Evolutionary conservation across 2,797 vertebrate genomes (phyloP), one percentile per base, ranked within the genome.

Genomic region (Propithecus deckenii): DNA sequence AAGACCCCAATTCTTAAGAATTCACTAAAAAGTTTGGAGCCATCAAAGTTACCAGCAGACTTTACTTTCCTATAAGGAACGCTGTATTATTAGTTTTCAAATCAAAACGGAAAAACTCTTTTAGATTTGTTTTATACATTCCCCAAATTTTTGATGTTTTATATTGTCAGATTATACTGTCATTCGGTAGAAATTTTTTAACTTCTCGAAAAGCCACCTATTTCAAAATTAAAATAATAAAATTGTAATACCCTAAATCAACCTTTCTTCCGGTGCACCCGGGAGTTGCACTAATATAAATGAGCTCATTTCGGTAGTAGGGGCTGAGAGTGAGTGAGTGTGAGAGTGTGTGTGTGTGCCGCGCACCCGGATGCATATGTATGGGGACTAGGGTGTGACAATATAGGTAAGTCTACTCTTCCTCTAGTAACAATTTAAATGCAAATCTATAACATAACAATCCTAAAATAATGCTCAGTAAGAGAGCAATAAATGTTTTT

Each of bases 1-100:
- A 95, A 91, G n/a, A 80, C 23, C 63, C 8, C 32, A 74, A 71
- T 65, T 95, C 90, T 32, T 84, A 84, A 88, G 35, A 89, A 94
- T 13, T 72, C 84, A 65, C 41, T 89, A 20, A n/a, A 41, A 94
- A 91, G 72, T 85, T 61, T 88, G 81, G 30, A 83, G 30, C 32
- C n/a, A 59, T 50, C 30, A 18, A 43, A 89, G 23, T 85, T 87
- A 63, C 46, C 46, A 74, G 67, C 57, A 75, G 69, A 91, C 32
- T 96, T 74, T 78, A 59, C 75, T 81, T 75, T 75, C 43, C 28
- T 83, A 3, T n/a, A 55, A 95, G 55, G 63, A 92, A 95, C 32
- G 23, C 9, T 25, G 35, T n/a, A 20, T n/a, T n/a, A 20, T n/a
- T n/a, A 20, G 18, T 83, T 84, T 76, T 61, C 69, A 89, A 89